These are phyloP conservation scores for Cyclura pinguis DNA, from an alignment of 2,797 vertebrate genomes.

Conservation along the genomic window DNA sequence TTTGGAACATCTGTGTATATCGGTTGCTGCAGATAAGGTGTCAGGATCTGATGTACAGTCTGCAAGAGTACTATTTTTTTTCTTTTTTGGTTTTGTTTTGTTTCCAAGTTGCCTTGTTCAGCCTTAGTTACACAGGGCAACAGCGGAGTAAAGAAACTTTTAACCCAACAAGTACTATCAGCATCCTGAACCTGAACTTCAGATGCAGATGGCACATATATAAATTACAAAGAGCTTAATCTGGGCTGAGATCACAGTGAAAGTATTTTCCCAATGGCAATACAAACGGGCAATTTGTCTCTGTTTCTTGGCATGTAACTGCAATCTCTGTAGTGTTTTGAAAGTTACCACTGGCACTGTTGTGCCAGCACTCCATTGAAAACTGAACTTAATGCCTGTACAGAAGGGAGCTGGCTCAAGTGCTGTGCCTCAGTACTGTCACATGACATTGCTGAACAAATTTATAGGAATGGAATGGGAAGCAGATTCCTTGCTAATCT, in stretches of 20 bases:
- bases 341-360: not conserved
- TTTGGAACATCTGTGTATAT: slow-evolving; percentile 14
- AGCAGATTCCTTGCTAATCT: not conserved
- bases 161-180: not conserved
- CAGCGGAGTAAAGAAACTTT: not conserved
- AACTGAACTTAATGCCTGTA: not conserved
- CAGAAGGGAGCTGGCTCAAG: not conserved
- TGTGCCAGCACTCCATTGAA: not conserved
- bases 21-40: not conserved
- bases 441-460: not conserved
- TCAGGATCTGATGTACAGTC: not conserved
- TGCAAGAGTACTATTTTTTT: not conserved
- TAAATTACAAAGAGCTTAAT: not conserved
- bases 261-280: not conserved
- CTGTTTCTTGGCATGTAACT: not conserved
- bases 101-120: no score
- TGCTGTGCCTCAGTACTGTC: not conserved
- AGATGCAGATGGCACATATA: not conserved
- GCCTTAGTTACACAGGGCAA: not conserved
- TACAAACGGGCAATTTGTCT: not conserved
- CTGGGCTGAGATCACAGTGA: not conserved
- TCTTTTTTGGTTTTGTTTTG: not conserved
- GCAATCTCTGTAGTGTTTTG: not conserved
- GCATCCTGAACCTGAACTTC: not conserved
- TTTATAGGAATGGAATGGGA: not conserved